Percentiles rank a stretch among this genome's conserved stretches.
phyloP scores from a whole-genome alignment of 2,113 vertebrate species.

The Etheostoma cragini region DNA sequence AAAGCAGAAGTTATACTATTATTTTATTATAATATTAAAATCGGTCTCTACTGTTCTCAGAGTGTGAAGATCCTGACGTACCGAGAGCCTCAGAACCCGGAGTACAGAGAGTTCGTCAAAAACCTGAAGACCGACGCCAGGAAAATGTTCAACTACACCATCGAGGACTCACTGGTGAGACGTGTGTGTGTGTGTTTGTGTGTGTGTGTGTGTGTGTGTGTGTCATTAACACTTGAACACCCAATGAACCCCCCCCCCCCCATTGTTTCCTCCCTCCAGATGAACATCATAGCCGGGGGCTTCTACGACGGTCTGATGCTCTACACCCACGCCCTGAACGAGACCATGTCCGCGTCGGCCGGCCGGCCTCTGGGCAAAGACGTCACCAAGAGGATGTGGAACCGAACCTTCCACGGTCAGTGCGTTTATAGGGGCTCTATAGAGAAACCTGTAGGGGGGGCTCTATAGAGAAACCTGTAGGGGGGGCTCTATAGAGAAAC shows the following conservation, averaged over 20 bases:
- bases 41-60: conserved; percentile 69
- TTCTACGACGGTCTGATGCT: conserved; percentile 96
- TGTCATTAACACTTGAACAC: too few relatives aligned
- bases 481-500: too few relatives aligned
- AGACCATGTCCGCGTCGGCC: conserved; percentile 84
- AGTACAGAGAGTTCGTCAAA: conserved; percentile 88
- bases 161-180: conserved; percentile 90
- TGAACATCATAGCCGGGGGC: conserved; percentile 96
- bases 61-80: conserved; percentile 95
- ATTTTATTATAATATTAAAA: too few relatives aligned
- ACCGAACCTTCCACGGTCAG: conserved; percentile 91
- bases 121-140: conserved; percentile 83
- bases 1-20: neutral
- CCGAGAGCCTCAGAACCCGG: conserved; percentile 88
- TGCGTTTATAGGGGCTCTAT: too few relatives aligned
- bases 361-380: conserved; percentile 82
- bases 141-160: conserved; percentile 88
- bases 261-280: conserved; percentile 79
- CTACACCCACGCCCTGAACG: conserved; percentile 90
- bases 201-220: neutral
- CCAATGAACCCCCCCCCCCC: too few relatives aligned
- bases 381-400: conserved; percentile 92
- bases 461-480: too few relatives aligned
- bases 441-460: too few relatives aligned
- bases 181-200: neutral